Evolutionary conservation across 2,888 invertebrate genomes (phyloP).

Genomic region (Smittia sp.): DNA sequence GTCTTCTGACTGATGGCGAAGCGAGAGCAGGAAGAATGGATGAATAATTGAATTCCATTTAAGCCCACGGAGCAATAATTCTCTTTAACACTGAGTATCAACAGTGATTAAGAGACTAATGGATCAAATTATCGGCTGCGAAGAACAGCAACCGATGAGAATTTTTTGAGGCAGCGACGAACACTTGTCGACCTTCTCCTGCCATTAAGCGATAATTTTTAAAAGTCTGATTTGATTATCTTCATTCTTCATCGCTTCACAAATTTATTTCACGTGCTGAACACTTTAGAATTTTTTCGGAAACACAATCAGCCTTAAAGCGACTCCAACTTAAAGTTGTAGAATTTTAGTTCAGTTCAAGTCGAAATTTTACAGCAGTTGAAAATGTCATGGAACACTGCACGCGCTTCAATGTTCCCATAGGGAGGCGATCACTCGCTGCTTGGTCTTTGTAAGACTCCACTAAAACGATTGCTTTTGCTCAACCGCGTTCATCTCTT

Average conservation of each 20-base stretch:
- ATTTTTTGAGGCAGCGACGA: too few species aligned
- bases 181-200: background rate
- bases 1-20: background rate
- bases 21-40: background rate
- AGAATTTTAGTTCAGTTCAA: too few species aligned
- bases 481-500: too few species aligned
- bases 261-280: background rate
- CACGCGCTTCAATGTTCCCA: too few species aligned
- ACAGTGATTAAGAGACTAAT: conserved; percentile 12
- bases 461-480: too few species aligned
- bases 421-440: too few species aligned
- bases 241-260: background rate
- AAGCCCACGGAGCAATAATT: background rate
- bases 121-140: conserved; percentile 13
- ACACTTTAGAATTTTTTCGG: too few species aligned
- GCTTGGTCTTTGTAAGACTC: too few species aligned
- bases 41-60: conserved; percentile 15
- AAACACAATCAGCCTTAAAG: too few species aligned
- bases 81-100: background rate
- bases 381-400: too few species aligned
- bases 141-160: background rate
- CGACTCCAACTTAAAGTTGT: too few species aligned
- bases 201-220: background rate
- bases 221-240: background rate
- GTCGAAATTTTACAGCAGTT: too few species aligned